Evolutionary conservation across 2,888 invertebrate genomes (phyloP).

Genomic region (Kryphioiulus occultus): DNA sequence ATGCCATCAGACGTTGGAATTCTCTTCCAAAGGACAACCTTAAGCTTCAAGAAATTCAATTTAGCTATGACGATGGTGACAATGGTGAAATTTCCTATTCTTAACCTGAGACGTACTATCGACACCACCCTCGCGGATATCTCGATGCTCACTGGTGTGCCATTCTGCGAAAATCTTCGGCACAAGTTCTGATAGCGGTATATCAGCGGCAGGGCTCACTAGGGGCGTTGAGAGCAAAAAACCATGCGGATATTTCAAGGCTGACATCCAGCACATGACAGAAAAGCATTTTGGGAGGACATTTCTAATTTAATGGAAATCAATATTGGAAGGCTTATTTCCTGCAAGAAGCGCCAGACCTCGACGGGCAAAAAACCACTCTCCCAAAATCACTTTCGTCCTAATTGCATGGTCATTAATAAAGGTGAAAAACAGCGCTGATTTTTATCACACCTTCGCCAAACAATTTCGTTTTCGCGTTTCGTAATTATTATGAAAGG

Average conservation of each 20-base stretch:
- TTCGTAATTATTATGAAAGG: conserved; percentile 37
- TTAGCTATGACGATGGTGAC: too few relatives aligned
- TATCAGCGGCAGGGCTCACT: neutral
- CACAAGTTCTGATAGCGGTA: neutral
- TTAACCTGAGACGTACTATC: too few relatives aligned
- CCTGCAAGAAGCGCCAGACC: conserved; percentile 3
- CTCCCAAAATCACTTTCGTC: conserved; percentile 33
- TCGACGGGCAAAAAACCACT: neutral
- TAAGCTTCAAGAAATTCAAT: too few relatives aligned
- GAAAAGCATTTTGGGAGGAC: conserved; percentile 39
- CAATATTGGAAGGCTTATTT: conserved; percentile 16
- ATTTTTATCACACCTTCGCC: conserved; percentile 39
- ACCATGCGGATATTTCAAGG: neutral
- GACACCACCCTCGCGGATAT: too few relatives aligned
- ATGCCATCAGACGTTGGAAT: too few relatives aligned
- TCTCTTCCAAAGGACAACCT: too few relatives aligned
- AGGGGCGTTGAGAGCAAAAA: neutral
- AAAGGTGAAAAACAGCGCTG: conserved; percentile 39
- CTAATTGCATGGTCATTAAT: conserved; percentile 38
- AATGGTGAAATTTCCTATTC: too few relatives aligned
- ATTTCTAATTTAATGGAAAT: conserved; percentile 35
- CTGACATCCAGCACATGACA: neutral
- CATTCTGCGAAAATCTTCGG: neutral
- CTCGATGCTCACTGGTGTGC: neutral
- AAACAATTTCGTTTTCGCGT: conserved; percentile 29